A percentile compares a stretch with the other conserved stretches of the same genome.
These are phyloP conservation scores for Thelaira solivaga DNA, from an alignment of 2,888 invertebrate genomes.

Conservation along the genomic window DNA sequence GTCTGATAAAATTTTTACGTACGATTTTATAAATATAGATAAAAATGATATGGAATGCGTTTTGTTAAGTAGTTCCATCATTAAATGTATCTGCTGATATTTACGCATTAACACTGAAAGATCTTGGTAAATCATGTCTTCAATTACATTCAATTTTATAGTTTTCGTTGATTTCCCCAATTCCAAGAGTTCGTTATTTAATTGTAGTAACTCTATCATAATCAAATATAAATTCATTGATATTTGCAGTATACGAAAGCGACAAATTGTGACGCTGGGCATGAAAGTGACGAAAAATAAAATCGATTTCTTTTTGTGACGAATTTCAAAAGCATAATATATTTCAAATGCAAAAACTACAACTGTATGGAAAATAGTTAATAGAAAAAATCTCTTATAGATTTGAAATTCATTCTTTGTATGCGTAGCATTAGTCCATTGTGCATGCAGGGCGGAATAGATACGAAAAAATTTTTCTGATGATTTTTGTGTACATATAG, in stretches of 20 bases:
- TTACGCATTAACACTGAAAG: slow-evolving; percentile 45
- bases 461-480: slow-evolving; percentile 40
- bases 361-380: not conserved
- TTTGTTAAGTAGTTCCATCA: slow-evolving; percentile 52
- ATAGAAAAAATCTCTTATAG: slow-evolving; percentile 41
- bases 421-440: slow-evolving; percentile 20
- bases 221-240: slow-evolving; percentile 59
- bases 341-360: slow-evolving; percentile 37
- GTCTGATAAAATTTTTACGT: slow-evolving; percentile 60
- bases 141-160: slow-evolving; percentile 11
- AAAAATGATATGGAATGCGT: slow-evolving; percentile 45
- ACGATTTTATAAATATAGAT: slow-evolving; percentile 54
- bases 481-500: slow-evolving; percentile 13
- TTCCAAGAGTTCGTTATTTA: slow-evolving; percentile 51
- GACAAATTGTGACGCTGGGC: slow-evolving; percentile 57
- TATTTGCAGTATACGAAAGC: slow-evolving; percentile 57
- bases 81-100: slow-evolving; percentile 54
- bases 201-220: slow-evolving; percentile 50
- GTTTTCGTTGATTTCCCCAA: slow-evolving; percentile 11
- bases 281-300: slow-evolving; percentile 49
- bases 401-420: slow-evolving; percentile 12
- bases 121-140: slow-evolving; percentile 35
- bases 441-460: slow-evolving; percentile 46
- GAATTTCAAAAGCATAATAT: slow-evolving; percentile 35
- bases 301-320: slow-evolving; percentile 29